Base-by-base conservation (phyloP, 2,888 invertebrate species). In the Dasysyrphus tricinctus region DNA sequence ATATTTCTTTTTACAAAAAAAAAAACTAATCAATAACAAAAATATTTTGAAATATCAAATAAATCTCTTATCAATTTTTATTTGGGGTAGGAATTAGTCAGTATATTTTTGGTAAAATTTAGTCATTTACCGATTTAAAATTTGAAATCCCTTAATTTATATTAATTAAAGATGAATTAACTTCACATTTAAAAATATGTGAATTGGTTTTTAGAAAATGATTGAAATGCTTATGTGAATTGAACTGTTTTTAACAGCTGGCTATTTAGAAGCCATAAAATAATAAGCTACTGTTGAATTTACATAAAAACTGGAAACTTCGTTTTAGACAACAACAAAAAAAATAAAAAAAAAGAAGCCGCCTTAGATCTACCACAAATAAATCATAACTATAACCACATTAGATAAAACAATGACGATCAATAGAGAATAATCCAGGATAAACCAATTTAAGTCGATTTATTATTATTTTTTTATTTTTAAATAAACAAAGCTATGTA, bases 351-450 rank as follows among this genome's bases (percentile, higher is more conserved):
- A 67, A 42, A 44, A 19, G 2, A 16, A 8, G 11, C 12, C 54
- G 32, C 32, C 54, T 16, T 34, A 5, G 9, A 63, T 56, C 47
- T 16, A 75, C 54, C 61, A 29, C 74, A 32, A 14, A 51, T 12
- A 47, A 42, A 44, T 47, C 14, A 54, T 29, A 14, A 24, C 51
- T 2, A 9, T 12, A 70, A 78, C 61, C 61, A 34, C 70, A 69
- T 34, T 16, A 29, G 12, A 34, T 4, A 59, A n/a, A 5, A 16
- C 32, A 14, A 24, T 29, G 34, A 47, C n/a, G 29, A 4, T 24
- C 8, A 2, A 12, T 29, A 39, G 1, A 42, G 59, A 49, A 42
- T 16, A 44, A 67, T 82, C 81, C 67, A 73, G 81, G 81, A 82
- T 82, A 19, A 77, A 77, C 81, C 16, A 72, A 42, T 19, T 77